These are phyloP conservation scores for Trichosurus vulpecula DNA, from an alignment of 2,797 vertebrate species.

Conservation along the genomic window DNA sequence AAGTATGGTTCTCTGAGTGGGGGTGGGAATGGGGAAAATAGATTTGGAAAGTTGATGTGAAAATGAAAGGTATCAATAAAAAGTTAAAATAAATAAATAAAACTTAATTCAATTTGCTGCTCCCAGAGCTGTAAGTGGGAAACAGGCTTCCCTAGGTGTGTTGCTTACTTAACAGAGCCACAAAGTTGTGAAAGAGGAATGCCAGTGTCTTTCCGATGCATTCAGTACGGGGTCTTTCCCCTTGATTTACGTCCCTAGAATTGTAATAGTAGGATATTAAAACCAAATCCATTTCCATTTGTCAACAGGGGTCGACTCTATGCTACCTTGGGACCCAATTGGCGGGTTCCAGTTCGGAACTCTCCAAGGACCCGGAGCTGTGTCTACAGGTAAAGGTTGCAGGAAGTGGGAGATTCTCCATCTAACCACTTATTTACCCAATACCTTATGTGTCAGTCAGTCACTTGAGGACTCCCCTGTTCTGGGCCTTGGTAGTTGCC, in stretches of 20 bases:
- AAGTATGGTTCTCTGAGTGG: not conserved
- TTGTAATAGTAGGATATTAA: slow-evolving; percentile 59
- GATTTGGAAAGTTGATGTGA: not conserved
- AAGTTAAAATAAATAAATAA: not conserved
- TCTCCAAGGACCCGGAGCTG: slow-evolving; percentile 94
- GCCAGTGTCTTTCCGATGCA: not conserved
- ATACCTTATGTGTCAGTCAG: not conserved
- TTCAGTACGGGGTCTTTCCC: not conserved
- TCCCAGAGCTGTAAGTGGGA: not conserved
- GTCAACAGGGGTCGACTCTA: slow-evolving; percentile 95
- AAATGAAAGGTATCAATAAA: not conserved
- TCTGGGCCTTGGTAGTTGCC: not conserved
- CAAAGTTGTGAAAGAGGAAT: not conserved
- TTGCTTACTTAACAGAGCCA: not conserved
- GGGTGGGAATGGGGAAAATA: not conserved
- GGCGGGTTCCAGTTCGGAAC: slow-evolving; percentile 93
- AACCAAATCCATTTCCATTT: slow-evolving; percentile 82
- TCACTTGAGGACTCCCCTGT: not conserved
- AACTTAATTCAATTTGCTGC: not conserved
- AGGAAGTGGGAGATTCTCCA: slow-evolving; percentile 65
- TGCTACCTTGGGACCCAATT: slow-evolving; percentile 97
- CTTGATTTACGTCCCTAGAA: not conserved
- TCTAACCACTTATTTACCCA: not conserved
- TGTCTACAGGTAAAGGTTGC: slow-evolving; percentile 92
- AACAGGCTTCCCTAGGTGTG: not conserved